phyloP scores from a whole-genome alignment of 1,140 invertebrate genomes.

The Nixonia krombeini region DNA sequence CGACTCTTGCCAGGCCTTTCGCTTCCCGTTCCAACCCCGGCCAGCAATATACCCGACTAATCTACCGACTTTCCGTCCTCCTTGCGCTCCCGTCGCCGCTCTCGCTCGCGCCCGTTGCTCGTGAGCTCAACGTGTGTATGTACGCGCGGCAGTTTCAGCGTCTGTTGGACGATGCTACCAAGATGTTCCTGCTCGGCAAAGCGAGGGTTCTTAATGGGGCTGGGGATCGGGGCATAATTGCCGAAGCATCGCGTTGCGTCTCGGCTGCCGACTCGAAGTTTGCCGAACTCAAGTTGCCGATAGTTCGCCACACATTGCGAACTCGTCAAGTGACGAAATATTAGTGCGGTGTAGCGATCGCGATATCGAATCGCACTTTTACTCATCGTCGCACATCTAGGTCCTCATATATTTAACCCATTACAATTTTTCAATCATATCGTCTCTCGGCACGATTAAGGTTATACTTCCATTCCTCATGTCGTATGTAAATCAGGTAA shows the following conservation, averaged over 20 bases:
- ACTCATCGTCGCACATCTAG: too few species aligned
- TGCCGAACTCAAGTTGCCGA: not conserved
- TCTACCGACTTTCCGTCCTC: conserved; percentile 58
- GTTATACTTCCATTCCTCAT: too few species aligned
- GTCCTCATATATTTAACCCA: too few species aligned
- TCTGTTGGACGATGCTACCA: not conserved
- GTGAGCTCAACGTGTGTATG: conserved; percentile 19
- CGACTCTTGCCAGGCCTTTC: conserved; percentile 26
- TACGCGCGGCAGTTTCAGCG: conserved; percentile 3
- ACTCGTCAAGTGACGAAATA: too few species aligned
- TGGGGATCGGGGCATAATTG: conserved; percentile 5
- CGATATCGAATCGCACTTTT: too few species aligned
- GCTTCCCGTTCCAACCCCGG: conserved; percentile 37
- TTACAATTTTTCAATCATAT: not conserved
- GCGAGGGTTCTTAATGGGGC: not conserved
- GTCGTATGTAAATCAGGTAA: too few species aligned
- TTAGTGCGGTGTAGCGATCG: too few species aligned
- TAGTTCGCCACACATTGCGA: not conserved
- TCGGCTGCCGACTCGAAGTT: not conserved
- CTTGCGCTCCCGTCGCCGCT: conserved; percentile 26
- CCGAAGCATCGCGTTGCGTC: not conserved
- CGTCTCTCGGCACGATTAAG: too few species aligned
- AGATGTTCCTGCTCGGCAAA: not conserved
- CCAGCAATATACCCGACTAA: conserved; percentile 67
- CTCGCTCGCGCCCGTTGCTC: conserved; percentile 15